Conservation (phyloP, 2,888 invertebrate genomes). For the Standfussiana lucernea region DNA sequence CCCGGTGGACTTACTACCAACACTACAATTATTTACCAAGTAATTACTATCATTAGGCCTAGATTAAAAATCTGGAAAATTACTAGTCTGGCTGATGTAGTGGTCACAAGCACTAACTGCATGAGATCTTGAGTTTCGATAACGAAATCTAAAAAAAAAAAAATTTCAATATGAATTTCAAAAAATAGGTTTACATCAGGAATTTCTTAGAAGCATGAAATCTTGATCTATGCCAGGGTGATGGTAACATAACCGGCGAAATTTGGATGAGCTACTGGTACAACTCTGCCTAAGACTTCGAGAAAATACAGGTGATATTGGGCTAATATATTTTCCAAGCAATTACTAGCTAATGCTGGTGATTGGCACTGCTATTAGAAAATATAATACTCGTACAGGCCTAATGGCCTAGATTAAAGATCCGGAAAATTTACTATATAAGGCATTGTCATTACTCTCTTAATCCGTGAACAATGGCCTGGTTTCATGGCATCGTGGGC, state of each 20-base stretch:
- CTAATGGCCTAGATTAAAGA: slow-evolving; percentile 45
- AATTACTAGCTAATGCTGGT: slow-evolving; percentile 17
- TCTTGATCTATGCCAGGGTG: neutral
- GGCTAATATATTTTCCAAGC: neutral
- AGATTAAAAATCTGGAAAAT: neutral
- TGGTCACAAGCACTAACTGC: neutral
- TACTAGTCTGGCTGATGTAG: neutral
- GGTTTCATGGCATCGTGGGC: slow-evolving; percentile 63
- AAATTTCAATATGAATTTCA: too few relatives aligned
- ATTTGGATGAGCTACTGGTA: neutral
- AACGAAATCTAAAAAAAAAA: too few relatives aligned
- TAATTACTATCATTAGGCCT: neutral
- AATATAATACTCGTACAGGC: too few relatives aligned
- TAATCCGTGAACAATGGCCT: slow-evolving; percentile 69
- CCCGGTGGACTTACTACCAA: neutral
- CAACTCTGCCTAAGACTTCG: neutral
- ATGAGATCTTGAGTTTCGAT: neutral
- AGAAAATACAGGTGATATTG: neutral
- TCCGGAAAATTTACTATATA: slow-evolving; percentile 35
- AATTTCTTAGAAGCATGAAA: neutral
- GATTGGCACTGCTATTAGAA: too few relatives aligned
- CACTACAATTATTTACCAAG: neutral
- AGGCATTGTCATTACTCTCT: slow-evolving; percentile 56
- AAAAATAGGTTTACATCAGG: neutral
- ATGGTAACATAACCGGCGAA: neutral